phyloP scores from a whole-genome alignment of 2,113 vertebrate species.

The Stigmatopora argus region DNA sequence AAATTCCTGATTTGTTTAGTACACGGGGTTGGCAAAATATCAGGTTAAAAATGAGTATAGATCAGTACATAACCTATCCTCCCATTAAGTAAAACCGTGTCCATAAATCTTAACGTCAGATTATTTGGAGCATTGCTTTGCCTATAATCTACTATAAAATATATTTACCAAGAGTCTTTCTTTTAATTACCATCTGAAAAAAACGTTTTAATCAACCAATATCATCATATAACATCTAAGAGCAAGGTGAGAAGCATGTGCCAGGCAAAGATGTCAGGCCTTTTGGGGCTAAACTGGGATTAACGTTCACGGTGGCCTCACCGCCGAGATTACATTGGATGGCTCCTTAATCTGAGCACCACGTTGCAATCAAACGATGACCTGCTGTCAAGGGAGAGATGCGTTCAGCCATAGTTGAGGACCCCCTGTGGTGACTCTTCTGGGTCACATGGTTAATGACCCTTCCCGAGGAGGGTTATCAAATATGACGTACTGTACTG shows the following conservation, averaged over 20 bases:
- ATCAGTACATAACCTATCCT: neutral
- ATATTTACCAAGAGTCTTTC: neutral
- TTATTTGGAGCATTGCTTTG: neutral
- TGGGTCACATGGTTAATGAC: constrained; percentile 29
- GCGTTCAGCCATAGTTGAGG: constrained; percentile 16
- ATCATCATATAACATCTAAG: too few relatives aligned
- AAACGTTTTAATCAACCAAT: neutral
- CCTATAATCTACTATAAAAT: neutral
- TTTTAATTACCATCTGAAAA: neutral
- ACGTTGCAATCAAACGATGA: constrained; percentile 43
- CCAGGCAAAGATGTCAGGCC: constrained; percentile 25
- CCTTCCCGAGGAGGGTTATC: constrained; percentile 17
- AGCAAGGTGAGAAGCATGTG: constrained; percentile 31
- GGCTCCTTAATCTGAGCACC: constrained; percentile 38
- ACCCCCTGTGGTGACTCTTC: constrained; percentile 18
- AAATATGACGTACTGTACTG: constrained; percentile 8
- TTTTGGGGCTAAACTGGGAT: constrained; percentile 61
- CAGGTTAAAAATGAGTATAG: neutral
- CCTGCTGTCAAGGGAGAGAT: constrained; percentile 12
- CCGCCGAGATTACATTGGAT: constrained; percentile 30
- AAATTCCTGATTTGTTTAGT: neutral
- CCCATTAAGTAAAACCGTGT: neutral
- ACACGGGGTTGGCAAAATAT: neutral
- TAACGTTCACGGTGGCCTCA: constrained; percentile 44
- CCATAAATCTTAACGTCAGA: neutral